Evolutionary conservation across 2,113 vertebrate genomes (phyloP).

Genomic region (Mesocricetus auratus): DNA sequence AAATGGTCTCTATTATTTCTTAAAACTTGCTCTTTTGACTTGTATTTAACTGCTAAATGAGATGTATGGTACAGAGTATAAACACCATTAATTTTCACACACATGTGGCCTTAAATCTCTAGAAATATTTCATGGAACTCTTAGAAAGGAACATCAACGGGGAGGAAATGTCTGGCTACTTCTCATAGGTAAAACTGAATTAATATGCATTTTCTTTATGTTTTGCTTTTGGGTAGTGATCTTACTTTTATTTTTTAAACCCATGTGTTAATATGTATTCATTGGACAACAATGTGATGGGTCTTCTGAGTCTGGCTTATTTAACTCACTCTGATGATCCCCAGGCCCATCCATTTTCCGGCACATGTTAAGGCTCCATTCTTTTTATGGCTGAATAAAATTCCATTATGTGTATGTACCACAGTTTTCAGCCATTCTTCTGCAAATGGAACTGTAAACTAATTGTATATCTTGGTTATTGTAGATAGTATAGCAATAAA

Average conservation of each 20-base stretch:
- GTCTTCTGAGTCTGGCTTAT: neutral
- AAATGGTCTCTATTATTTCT: conserved; percentile 65
- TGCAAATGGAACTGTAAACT: neutral
- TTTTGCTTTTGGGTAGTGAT: neutral
- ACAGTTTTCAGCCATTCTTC: neutral
- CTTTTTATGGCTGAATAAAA: neutral
- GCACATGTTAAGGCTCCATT: neutral
- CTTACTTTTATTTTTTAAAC: neutral
- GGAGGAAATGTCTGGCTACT: neutral
- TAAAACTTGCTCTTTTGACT: conserved; percentile 59
- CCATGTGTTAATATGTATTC: neutral
- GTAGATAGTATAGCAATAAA: neutral
- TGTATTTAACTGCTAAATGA: conserved; percentile 54
- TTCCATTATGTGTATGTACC: neutral
- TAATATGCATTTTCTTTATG: neutral
- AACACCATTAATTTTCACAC: conserved; percentile 58
- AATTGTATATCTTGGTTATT: neutral
- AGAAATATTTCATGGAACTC: conserved; percentile 58
- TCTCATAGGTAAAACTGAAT: neutral
- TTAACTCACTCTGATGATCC: neutral
- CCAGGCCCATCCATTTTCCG: neutral
- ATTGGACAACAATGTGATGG: neutral
- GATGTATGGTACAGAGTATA: conserved; percentile 29
- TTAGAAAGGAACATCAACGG: neutral
- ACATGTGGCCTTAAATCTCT: conserved; percentile 1